A percentile compares a stretch with the other conserved stretches of the same genome.
phyloP scores from a whole-genome alignment of 2,797 vertebrate genomes.

The Monodelphis domestica region DNA sequence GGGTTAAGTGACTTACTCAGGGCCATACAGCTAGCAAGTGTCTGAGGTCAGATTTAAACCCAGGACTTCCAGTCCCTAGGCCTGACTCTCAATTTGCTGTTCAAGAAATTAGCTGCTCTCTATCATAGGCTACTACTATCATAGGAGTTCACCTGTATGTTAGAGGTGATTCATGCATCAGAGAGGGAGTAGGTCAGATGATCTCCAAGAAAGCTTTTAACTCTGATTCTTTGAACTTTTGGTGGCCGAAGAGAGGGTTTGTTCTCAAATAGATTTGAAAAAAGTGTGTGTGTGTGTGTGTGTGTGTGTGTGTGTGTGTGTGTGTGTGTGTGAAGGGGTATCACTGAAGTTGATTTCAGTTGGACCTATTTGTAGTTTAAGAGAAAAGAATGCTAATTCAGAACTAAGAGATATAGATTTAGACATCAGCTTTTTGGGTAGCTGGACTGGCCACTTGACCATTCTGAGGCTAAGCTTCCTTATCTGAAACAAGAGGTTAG shows the following conservation, averaged over 20 bases:
- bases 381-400: not conserved
- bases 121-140: too few species aligned
- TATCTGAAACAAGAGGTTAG: slow-evolving; percentile 39
- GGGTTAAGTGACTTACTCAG: not conserved
- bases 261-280: not conserved
- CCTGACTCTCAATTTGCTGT: not conserved
- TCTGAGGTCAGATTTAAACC: not conserved
- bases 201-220: not conserved
- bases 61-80: not conserved
- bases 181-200: not conserved
- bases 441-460: not conserved
- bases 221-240: not conserved
- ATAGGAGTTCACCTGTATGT: not conserved
- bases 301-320: too few species aligned
- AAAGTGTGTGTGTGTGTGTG: too few species aligned
- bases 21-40: not conserved
- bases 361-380: not conserved
- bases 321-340: not conserved
- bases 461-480: slow-evolving; percentile 44
- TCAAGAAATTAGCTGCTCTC: too few species aligned
- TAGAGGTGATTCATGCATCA: not conserved
- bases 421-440: not conserved
- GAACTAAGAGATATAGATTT: not conserved
- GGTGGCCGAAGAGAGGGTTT: not conserved
- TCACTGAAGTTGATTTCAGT: not conserved